Evolutionary conservation across 2,888 invertebrate species (phyloP), one percentile per base, ranked within the genome.

Genomic region (Pachycephus smyrnensis): DNA sequence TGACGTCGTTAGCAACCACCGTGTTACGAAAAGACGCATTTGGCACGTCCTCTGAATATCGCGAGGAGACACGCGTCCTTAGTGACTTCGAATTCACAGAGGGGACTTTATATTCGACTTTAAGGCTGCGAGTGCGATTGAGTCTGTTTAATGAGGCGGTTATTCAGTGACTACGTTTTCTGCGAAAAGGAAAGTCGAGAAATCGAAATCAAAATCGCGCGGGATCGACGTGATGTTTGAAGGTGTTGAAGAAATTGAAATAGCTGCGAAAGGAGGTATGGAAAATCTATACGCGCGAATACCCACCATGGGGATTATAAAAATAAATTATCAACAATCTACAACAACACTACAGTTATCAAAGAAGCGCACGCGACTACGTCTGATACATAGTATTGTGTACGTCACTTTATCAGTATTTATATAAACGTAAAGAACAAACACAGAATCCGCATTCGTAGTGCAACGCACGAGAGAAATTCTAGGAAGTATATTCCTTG

Each of bases 1-100:
- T 76, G 69, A 73, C 69, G 81, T 78, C 77, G 71, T 81, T 81
- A 76, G 74, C 73, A 71, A 75, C 68, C 35, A 33, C 36, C 12
- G 78, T 31, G 71, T 33, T 31, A 71, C 33, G 71, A 71, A 71
- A 71, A 71, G 71, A 31, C 12, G 71, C 71, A 15, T 71, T 31
- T 33, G 31, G 31, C 71, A 33, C 71, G 71, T 71, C 6, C 31
- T 71, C 71, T 33, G 33, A 55, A 71, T 32, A 71, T 71, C 33
- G 31, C 31, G 71, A 11, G 71, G 15, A 71, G 30, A 71, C 71
- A 33, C 71, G 55, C 23, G 55, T 55, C 23, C 55, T 55, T 23
- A 15, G 23, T 23, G 55, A 15, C 55, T 55, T 55, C 15, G 55
- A 55, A 55, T 55, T 55, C 55, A 55, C 55, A 55, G 55, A 55